phyloP scores from a whole-genome alignment of 1,140 invertebrate genomes.

The Pachypeltis micranthus region DNA sequence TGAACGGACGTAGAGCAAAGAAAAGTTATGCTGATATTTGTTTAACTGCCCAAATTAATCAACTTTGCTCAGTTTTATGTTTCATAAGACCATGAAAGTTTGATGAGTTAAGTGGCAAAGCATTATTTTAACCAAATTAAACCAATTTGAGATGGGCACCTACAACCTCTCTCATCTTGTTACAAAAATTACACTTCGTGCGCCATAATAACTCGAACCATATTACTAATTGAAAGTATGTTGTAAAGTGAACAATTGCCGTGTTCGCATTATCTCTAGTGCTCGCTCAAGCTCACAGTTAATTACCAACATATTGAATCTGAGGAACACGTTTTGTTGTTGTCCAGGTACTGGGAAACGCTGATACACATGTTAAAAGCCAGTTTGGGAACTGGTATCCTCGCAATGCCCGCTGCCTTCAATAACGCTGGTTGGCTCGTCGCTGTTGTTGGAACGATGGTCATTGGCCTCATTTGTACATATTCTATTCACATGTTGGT shows the following conservation, averaged over 20 bases:
- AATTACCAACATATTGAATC: not conserved
- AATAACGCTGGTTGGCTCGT: conserved; percentile 58
- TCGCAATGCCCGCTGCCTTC: conserved; percentile 81
- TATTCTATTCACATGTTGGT: conserved; percentile 66
- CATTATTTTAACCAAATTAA: too few relatives aligned
- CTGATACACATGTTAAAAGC: conserved; percentile 72
- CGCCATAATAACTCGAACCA: not conserved
- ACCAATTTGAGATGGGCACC: too few relatives aligned
- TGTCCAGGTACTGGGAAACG: conserved; percentile 58
- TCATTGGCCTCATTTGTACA: conserved; percentile 61
- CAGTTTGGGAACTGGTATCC: conserved; percentile 77
- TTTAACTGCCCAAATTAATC: too few relatives aligned
- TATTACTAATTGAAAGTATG: not conserved
- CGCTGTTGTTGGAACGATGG: conserved; percentile 50
- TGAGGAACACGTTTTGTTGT: conserved; percentile 11
- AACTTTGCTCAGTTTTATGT: too few relatives aligned
- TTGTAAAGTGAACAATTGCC: not conserved
- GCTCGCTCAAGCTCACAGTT: not conserved
- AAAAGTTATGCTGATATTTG: too few relatives aligned
- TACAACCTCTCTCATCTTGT: too few relatives aligned
- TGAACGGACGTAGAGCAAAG: too few relatives aligned
- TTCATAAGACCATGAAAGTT: too few relatives aligned
- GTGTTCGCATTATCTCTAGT: not conserved
- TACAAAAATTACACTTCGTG: too few relatives aligned
- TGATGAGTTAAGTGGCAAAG: too few relatives aligned